These are phyloP conservation scores for Sebastes steindachneri DNA, from an alignment of 2,797 vertebrate species.

Conservation along the genomic window DNA sequence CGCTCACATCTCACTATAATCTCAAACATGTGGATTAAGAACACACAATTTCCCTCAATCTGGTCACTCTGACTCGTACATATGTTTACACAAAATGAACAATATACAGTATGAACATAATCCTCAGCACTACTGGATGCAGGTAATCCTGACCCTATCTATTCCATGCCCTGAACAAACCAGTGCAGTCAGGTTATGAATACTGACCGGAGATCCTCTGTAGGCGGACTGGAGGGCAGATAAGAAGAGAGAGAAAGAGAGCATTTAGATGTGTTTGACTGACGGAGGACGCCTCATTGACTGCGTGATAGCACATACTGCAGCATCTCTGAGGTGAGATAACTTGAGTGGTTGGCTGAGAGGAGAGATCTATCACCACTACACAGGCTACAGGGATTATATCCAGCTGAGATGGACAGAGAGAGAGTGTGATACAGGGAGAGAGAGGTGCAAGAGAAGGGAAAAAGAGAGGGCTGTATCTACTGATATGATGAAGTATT, in stretches of 20 bases:
- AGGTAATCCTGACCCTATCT: constrained; percentile 33
- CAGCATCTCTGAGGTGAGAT: constrained; percentile 62
- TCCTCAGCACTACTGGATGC: constrained; percentile 21
- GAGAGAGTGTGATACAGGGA: constrained; percentile 8
- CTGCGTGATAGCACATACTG: constrained; percentile 56
- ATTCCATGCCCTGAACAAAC: constrained; percentile 36
- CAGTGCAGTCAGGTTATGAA: constrained; percentile 39
- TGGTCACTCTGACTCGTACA: constrained; percentile 2
- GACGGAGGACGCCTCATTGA: constrained; percentile 63
- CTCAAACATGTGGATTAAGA: constrained; percentile 18
- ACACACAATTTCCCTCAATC: constrained; percentile 11
- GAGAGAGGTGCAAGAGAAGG: constrained; percentile 3
- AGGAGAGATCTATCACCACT: constrained; percentile 68
- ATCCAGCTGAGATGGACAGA: constrained; percentile 65
- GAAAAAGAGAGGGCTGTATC: constrained; percentile 23
- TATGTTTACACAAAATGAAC: constrained; percentile 34
- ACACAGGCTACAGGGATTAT: constrained; percentile 76
- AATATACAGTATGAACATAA: constrained; percentile 20
- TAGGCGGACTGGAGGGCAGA: constrained; percentile 88
- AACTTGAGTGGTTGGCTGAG: constrained; percentile 61
- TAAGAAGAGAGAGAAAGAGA: constrained; percentile 39
- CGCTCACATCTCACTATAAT: not conserved
- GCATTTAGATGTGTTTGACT: constrained; percentile 61
- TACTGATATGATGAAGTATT: constrained; percentile 61
- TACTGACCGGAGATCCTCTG: constrained; percentile 99